Percentiles rank a stretch among this genome's conserved stretches.
These are phyloP conservation scores for Protosalanx chinensis DNA, from an alignment of 2,797 vertebrate species.

Conservation along the genomic window DNA sequence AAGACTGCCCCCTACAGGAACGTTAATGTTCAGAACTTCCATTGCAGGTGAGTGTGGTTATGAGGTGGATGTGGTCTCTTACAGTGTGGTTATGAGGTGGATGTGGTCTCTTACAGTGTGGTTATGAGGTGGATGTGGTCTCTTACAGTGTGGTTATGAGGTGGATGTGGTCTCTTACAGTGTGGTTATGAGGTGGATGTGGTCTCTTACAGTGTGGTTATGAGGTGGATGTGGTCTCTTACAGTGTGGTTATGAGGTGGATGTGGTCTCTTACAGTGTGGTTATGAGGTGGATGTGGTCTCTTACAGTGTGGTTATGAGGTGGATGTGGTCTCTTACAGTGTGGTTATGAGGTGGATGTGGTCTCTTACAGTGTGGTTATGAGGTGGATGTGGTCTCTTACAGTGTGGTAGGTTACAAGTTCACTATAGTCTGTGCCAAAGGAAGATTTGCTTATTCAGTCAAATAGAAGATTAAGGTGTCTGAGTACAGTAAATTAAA, in stretches of 20 bases:
- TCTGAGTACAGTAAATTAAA: neutral
- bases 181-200: neutral
- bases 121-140: neutral
- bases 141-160: conserved; percentile 11
- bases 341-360: too few relatives aligned
- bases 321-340: neutral
- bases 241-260: too few relatives aligned
- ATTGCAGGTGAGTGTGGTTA: conserved; percentile 74
- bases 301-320: conserved; percentile 16
- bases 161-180: conserved; percentile 11
- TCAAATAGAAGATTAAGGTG: neutral
- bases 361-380: too few relatives aligned
- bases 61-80: neutral
- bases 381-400: too few relatives aligned
- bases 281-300: too few relatives aligned
- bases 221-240: too few relatives aligned
- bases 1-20: conserved; percentile 88
- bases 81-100: conserved; percentile 11
- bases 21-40: conserved; percentile 88
- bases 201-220: too few relatives aligned
- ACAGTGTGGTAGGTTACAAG: neutral
- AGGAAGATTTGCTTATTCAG: neutral
- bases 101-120: conserved; percentile 11
- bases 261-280: too few relatives aligned
- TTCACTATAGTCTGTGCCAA: neutral